A percentile compares a stretch with the other conserved stretches of the same genome.
Evolutionary conservation across 2,797 vertebrate genomes (phyloP).

Genomic region (Chlorospingus flavigularis): DNA sequence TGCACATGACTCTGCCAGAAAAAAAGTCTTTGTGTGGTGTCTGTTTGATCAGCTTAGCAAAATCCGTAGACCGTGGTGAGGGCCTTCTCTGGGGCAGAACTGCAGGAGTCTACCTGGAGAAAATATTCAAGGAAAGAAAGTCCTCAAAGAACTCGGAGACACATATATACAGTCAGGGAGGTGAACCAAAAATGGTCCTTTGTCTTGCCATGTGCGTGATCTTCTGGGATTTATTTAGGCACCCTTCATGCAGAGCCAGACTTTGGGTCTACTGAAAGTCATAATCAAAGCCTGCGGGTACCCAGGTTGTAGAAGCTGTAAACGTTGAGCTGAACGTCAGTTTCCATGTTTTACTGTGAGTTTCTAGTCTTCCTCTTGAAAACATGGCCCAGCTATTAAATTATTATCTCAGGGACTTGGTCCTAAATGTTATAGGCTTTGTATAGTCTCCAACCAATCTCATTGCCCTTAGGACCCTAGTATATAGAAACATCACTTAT

Average conservation of each 20-base stretch:
- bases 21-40: neutral
- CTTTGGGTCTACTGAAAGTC: neutral
- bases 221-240: neutral
- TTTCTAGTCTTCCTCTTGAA: neutral
- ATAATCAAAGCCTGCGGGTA: neutral
- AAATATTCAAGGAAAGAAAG: neutral
- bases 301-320: neutral
- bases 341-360: neutral
- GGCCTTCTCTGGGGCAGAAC: neutral
- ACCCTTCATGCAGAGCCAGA: neutral
- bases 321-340: neutral
- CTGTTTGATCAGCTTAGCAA: neutral
- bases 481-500: neutral
- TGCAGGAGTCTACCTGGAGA: neutral
- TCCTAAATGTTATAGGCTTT: neutral
- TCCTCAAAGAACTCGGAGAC: neutral
- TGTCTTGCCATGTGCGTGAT: neutral
- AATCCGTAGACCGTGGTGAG: neutral
- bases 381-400: neutral
- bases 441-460: neutral
- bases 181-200: neutral
- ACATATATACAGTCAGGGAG: rapidly evolving
- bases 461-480: neutral
- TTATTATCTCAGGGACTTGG: neutral
- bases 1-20: neutral